Evolutionary conservation across 2,113 vertebrate species (phyloP), one percentile per base, ranked within the genome.

Genomic region (Athene noctua): DNA sequence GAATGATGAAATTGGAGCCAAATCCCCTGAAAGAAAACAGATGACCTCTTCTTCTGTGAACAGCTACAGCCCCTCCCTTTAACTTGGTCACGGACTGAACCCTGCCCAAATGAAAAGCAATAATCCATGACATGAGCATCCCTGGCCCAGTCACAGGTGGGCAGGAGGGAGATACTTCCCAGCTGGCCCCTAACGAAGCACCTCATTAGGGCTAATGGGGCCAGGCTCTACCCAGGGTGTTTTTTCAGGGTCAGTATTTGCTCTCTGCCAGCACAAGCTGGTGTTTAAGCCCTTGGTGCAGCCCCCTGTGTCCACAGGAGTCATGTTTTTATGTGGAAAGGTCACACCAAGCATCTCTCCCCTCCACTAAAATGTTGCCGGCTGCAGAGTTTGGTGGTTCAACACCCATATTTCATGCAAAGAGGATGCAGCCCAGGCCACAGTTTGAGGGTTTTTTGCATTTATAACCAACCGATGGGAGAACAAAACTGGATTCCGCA

Each of bases 1-100:
- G 30, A 79, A 30, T 32, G 54, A 63, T 78, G 94, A 93, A 96
- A 93, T 42, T 5, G 1, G 92, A 97, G 97, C 79, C 95, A 94
- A 96, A 94, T 91, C 95, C 91, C 88, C 75, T 93, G 95, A 88
- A 96, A 97, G 94, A 91, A 96, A 97, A 95, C 94, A 95, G 97
- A 97, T 94, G 96, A 96, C 91, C 95, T 90, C 89, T 81, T 96
- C 51, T 97, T 96, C 94, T 94, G 95, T 90, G 92, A 94, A 80
- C 77, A 34, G 81, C 88, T 46, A 47, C 2, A 8, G 44, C 51
- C 91, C 86, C 86, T 94, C 55, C 88, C 67, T 86, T 91, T 54
- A 70, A 88, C 96, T 74, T 80, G 38, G 59, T 95, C 97, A 55
- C 63, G 0, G 6, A 51, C 80, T 59, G 73, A 95, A 63, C 25